Base-by-base conservation (phyloP, 2,113 vertebrate genomes). In the Serranochromis macrocephalus region DNA sequence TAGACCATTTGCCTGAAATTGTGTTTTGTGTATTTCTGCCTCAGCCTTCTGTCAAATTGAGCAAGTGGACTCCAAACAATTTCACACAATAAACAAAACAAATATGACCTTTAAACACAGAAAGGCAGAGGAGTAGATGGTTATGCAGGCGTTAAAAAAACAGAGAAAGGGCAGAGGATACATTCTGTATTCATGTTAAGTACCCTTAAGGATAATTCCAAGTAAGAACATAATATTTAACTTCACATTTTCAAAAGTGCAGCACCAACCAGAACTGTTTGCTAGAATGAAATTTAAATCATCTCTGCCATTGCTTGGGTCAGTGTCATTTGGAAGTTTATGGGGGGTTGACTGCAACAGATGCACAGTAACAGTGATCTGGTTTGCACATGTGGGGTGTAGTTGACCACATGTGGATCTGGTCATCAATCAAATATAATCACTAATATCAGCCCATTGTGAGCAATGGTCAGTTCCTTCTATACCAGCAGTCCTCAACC, bases 301-400 rank as follows among this genome's bases (percentile, higher is more conserved):
- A 17, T 45, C 21, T 73, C 38, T 45, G 79, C 71, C 33, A 21
- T 66, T 38, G 63, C 79, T 85, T 55, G 24, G 86, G 86, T 84
- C 29, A 84, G 31, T 80, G 81, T 80, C 82, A 87, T 51, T 63
- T 71, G 71, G 83, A 83, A 42, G 71, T 29, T 87, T 75, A 29
- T 21, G 17, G 68, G 17, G 82, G 42, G 24, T 21, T 83, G 79
- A 86, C 54, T 89, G 83, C 53, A 81, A 89, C 75, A 45, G 82
- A 93, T 95, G 87, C 91, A 85, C 91, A 86, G 87, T 91, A 92
- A 94, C 90, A 38, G 38, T 40, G 82, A 90, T 81, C 55, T 11
- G 3, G 54, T 63, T 61, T 53, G 45, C 16, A 21, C 8, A 40
- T 57, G 66, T 40, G 53, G 84, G 38, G 78, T 88, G 84, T 81